Percentiles rank a stretch among this genome's conserved stretches.
phyloP scores from a whole-genome alignment of 2,888 invertebrate genomes.

The Tromatobia lineatoria region DNA sequence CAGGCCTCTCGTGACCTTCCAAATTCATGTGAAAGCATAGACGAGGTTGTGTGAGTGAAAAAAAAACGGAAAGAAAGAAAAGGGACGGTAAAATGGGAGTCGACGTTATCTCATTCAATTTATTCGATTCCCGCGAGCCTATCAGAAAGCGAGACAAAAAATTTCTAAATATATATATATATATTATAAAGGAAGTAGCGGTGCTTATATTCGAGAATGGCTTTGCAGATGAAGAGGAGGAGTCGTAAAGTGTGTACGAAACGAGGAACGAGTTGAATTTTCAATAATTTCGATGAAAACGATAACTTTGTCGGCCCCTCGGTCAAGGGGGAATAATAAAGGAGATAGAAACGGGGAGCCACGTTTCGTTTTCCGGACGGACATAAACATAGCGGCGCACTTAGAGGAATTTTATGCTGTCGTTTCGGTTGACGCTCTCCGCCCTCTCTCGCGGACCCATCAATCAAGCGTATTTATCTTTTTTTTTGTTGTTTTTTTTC shows the following conservation, averaged over 20 bases:
- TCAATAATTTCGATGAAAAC: slow-evolving; percentile 53
- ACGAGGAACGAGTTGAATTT: slow-evolving; percentile 64
- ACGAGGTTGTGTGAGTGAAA: background rate
- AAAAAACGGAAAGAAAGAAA: slow-evolving; percentile 13
- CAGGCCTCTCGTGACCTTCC: slow-evolving; percentile 28
- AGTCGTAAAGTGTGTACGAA: slow-evolving; percentile 19
- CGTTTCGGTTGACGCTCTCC: slow-evolving; percentile 63
- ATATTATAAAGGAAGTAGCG: slow-evolving; percentile 42
- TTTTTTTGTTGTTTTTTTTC: slow-evolving; percentile 27
- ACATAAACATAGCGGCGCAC: slow-evolving; percentile 69
- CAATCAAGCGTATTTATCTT: slow-evolving; percentile 67
- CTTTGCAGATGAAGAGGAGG: slow-evolving; percentile 27
- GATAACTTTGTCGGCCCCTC: slow-evolving; percentile 31
- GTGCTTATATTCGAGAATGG: slow-evolving; percentile 46
- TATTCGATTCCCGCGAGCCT: slow-evolving; percentile 61
- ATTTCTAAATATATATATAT: slow-evolving; percentile 58
- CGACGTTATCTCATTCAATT: slow-evolving; percentile 58
- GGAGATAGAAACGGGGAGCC: slow-evolving; percentile 6
- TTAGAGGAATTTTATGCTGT: slow-evolving; percentile 69
- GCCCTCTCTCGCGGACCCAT: slow-evolving; percentile 54
- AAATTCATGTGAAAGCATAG: slow-evolving; percentile 23
- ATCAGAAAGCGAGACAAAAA: slow-evolving; percentile 57
- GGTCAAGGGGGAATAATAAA: slow-evolving; percentile 17
- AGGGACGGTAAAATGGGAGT: slow-evolving; percentile 49
- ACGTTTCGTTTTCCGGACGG: slow-evolving; percentile 55